Conservation (phyloP, 1,140 invertebrate species). For the Orius insidiosus region DNA sequence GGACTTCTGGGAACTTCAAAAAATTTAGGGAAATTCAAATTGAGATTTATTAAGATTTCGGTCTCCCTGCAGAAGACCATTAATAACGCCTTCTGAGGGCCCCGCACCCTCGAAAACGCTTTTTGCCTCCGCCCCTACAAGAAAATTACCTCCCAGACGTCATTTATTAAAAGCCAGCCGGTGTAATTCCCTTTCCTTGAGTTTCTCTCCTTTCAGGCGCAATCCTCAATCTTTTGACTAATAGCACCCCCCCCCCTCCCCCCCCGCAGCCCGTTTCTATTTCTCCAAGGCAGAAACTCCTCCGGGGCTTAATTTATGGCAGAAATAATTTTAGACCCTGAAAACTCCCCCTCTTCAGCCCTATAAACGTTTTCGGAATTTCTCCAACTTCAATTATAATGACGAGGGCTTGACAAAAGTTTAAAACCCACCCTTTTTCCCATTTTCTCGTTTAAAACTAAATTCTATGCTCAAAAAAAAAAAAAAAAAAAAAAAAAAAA, state of each 20-base stretch:
- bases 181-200: conserved; percentile 2
- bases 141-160: conserved; percentile 11
- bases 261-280: neutral
- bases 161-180: conserved; percentile 11
- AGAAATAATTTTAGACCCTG: conserved; percentile 7
- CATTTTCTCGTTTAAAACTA: too few species aligned
- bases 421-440: too few species aligned
- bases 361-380: too few species aligned
- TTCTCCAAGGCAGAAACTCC: neutral
- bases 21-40: too few species aligned
- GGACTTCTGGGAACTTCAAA: too few species aligned
- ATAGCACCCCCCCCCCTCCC: neutral
- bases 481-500: too few species aligned
- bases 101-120: conserved; percentile 1
- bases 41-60: too few species aligned
- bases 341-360: too few species aligned
- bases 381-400: too few species aligned
- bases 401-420: too few species aligned
- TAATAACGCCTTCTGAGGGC: neutral
- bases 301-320: conserved; percentile 2
- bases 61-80: too few species aligned
- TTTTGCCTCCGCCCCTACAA: neutral
- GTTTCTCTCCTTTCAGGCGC: conserved; percentile 1
- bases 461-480: too few species aligned
- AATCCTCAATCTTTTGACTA: conserved; percentile 12